phyloP scores from a whole-genome alignment of 2,888 invertebrate genomes.

The Drosophila mimetica region DNA sequence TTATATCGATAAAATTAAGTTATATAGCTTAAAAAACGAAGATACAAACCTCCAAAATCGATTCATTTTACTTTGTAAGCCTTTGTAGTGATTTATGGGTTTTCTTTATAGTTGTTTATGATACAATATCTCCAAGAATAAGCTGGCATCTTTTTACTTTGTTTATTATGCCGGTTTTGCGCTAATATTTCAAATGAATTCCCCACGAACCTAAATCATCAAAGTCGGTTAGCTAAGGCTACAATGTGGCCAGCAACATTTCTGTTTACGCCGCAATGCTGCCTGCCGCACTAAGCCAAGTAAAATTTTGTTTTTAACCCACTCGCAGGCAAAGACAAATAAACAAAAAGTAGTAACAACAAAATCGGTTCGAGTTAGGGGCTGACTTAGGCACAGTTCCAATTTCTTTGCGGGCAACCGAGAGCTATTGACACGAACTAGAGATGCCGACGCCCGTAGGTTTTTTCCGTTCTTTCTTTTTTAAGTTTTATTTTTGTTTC shows the following conservation, averaged over 20 bases:
- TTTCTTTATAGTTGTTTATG: neutral
- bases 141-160: neutral
- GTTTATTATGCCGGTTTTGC: constrained; percentile 7
- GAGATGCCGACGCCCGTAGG: constrained; percentile 49
- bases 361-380: constrained; percentile 27
- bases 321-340: constrained; percentile 24
- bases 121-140: neutral
- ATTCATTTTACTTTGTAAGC: too few relatives aligned
- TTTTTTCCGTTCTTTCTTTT: constrained; percentile 13
- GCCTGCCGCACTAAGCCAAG: constrained; percentile 31
- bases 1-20: too few relatives aligned
- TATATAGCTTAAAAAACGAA: too few relatives aligned
- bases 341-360: constrained; percentile 24
- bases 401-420: constrained; percentile 59
- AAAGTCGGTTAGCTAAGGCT: constrained; percentile 18
- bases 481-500: constrained; percentile 18
- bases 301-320: constrained; percentile 27
- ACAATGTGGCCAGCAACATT: constrained; percentile 31
- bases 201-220: constrained; percentile 31
- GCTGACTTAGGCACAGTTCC: constrained; percentile 52
- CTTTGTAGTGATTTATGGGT: constrained; percentile 4
- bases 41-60: too few relatives aligned
- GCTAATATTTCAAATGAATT: constrained; percentile 49
- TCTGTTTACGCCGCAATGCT: constrained; percentile 6
- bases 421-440: constrained; percentile 58